Conservation (phyloP, 2,797 vertebrate genomes). For the Botia almorhae region DNA sequence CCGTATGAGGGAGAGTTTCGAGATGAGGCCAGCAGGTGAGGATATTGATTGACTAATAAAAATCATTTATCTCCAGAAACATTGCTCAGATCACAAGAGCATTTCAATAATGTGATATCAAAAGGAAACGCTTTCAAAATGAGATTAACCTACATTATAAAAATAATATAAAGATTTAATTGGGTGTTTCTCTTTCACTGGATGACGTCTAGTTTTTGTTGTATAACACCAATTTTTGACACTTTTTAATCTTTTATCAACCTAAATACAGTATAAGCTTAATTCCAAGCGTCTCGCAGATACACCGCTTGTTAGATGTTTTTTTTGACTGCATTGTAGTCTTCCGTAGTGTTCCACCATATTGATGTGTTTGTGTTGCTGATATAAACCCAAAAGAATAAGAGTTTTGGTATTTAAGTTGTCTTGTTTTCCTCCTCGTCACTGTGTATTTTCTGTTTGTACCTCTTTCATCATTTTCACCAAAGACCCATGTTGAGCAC, state of each 20-base stretch:
- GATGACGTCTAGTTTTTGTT: background rate
- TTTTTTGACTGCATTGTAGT: slow-evolving; percentile 64
- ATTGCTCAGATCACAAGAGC: slow-evolving; percentile 16
- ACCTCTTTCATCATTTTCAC: slow-evolving; percentile 12
- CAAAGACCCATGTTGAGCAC: slow-evolving; percentile 68
- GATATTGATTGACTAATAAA: slow-evolving; percentile 53
- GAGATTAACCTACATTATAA: background rate
- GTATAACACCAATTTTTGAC: background rate
- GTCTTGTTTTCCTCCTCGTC: slow-evolving; percentile 6
- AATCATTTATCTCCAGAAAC: slow-evolving; percentile 28
- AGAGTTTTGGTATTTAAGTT: background rate
- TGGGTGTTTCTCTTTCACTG: background rate
- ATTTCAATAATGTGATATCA: background rate
- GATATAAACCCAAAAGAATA: background rate
- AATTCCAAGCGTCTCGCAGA: background rate
- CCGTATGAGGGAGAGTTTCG: slow-evolving; percentile 68
- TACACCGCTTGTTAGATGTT: slow-evolving; percentile 10
- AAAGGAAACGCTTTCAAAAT: background rate
- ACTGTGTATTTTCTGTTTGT: slow-evolving; percentile 23
- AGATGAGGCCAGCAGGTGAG: slow-evolving; percentile 71
- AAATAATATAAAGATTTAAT: background rate
- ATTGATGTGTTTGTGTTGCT: slow-evolving; percentile 38
- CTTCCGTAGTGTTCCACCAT: slow-evolving; percentile 23
- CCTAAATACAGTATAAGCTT: background rate
- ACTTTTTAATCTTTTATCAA: background rate